Evolutionary conservation across 2,113 vertebrate genomes (phyloP).

Genomic region (Picathartes gymnocephalus): DNA sequence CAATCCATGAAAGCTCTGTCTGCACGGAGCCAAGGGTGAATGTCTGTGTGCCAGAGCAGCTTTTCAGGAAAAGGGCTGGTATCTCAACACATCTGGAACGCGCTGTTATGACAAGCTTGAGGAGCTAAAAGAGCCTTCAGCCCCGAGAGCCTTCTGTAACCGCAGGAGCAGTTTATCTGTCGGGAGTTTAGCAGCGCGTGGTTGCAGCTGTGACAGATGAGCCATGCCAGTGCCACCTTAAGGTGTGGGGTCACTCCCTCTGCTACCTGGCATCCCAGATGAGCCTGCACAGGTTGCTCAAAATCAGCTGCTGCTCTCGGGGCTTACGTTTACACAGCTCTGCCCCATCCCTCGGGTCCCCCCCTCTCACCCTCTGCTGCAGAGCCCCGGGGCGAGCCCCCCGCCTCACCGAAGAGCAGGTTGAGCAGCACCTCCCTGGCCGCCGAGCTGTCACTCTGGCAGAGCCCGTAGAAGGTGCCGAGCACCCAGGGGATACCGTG

Average conservation of each 20-base stretch:
- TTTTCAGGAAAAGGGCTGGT: background rate
- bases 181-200: rapidly evolving
- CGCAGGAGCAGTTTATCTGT: background rate
- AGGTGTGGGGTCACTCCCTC: background rate
- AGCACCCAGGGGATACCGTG: conserved; percentile 82
- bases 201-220: background rate
- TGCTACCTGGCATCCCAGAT: background rate
- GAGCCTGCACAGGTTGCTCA: background rate
- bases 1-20: background rate
- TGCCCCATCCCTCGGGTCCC: background rate
- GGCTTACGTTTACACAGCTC: background rate
- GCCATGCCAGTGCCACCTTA: rapidly evolving
- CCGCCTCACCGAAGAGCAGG: conserved; percentile 85
- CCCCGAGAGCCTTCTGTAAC: background rate
- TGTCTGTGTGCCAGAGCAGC: background rate
- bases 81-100: background rate
- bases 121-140: background rate
- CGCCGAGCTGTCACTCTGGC: conserved; percentile 84
- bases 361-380: background rate
- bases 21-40: background rate
- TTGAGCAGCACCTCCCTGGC: conserved; percentile 93
- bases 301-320: rapidly evolving
- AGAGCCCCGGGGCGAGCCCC: background rate
- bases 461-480: conserved; percentile 84
- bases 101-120: rapidly evolving